Evolutionary conservation across 2,888 invertebrate genomes (phyloP), one percentile per base, ranked within the genome.

Genomic region (Bombylius major): DNA sequence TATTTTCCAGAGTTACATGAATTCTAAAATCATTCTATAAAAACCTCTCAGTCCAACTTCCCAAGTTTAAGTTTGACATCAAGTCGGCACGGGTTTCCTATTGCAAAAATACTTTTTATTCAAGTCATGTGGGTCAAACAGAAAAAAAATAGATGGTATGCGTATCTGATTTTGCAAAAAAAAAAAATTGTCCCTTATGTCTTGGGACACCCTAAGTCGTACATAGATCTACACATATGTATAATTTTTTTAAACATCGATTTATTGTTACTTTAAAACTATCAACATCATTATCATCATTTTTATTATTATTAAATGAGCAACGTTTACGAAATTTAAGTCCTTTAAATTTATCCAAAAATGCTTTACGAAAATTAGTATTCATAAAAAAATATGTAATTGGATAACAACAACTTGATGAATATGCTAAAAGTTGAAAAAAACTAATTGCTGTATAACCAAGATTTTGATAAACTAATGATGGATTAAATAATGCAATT

Each of bases 331-430:
- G 39, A 12, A 47, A 49, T 34, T 53, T 52, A 58, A 70, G 60
- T 1, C 69, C 71, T 61, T 84, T 82, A 72, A 92, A 86, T 2
- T 87, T 82, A 51, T 82, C 79, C 53, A 89, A 77, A 69, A 92
- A 89, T 0, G 89, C 87, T 61, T 86, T 86, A 11, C 89, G 77
- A 68, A 93, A 93, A 69, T 87, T 88, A 62, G 83, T 79, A 72
- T 92, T 93, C 89, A 93, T 89, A 76, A 93, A 92, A 74, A 91
- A 91, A 70, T 92, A 93, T 0, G 91, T 93, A 65, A 93, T 89
- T 0, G 92, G 92, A 69, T 94, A 94, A 70, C 87, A 88, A 70
- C 90, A 91, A 8, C 88, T 86, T 1, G 88, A 87, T 53, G 87
- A 82, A 69, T 89, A 92, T 0, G 89, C 87, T 52, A 91, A 69